Evolutionary conservation across 2,888 invertebrate genomes (phyloP), one percentile per base, ranked within the genome.

Genomic region (Chalcis sispes): DNA sequence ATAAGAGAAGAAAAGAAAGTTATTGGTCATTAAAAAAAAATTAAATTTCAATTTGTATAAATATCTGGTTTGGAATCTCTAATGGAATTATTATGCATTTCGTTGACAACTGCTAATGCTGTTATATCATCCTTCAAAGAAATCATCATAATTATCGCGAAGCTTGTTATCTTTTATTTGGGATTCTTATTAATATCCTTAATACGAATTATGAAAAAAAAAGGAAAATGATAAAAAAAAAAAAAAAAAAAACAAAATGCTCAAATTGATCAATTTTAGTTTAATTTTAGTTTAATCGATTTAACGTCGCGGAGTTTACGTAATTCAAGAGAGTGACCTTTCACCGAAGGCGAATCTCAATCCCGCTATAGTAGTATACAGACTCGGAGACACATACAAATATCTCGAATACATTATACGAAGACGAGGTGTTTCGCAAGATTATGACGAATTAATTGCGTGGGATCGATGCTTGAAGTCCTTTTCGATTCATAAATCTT

Each of bases 391-490:
- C 48, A 42, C 59, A n/a, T n/a, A 56, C 32, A 56, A 71, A 67
- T 36, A 42, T 50, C 62, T 69, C n/a, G 70, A 77, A 70, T 54
- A 42, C 46, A n/a, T n/a, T n/a, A n/a, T n/a, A n/a, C n/a, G n/a
- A n/a, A n/a, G n/a, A n/a, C n/a, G n/a, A n/a, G 42, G 48, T 46
- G 61, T 77, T 66, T 65, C 70, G 32, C 36, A 73, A 77, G 52
- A 42, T 46, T 29, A 54, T 65, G 59, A 69, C 36, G 65, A 77
- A 73, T 77, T 73, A 62, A 77, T 73, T 72, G 58, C 65, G 7
- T 7, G 20, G n/a, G n/a, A n/a, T n/a, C n/a, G n/a, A n/a, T n/a
- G n/a, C n/a, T n/a, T n/a, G n/a, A n/a, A n/a, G n/a, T n/a, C n/a
- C n/a, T n/a, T n/a, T n/a, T n/a, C n/a, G n/a, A n/a, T n/a, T n/a